phyloP scores from a whole-genome alignment of 2,888 invertebrate species.

The Morpho deidamia region DNA sequence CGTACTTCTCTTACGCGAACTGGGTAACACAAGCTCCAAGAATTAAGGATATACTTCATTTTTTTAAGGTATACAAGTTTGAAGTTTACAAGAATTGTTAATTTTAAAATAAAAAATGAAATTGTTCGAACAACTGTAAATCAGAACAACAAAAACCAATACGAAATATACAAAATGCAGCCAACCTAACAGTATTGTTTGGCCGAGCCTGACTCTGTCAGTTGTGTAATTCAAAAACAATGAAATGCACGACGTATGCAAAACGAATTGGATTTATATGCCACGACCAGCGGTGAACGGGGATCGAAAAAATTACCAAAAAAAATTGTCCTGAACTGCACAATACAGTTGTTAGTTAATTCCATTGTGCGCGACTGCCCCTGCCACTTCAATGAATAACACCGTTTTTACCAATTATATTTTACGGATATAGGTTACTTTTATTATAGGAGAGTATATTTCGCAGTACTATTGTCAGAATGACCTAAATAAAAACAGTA shows the following conservation, averaged over 20 bases:
- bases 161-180: background rate
- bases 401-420: too few species aligned
- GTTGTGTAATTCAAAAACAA: slow-evolving; percentile 6
- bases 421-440: too few species aligned
- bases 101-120: too few species aligned
- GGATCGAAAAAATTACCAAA: background rate
- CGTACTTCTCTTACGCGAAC: too few species aligned
- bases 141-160: background rate
- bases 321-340: background rate
- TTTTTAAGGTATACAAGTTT: too few species aligned
- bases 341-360: background rate
- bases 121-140: too few species aligned
- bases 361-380: background rate
- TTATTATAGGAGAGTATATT: too few species aligned
- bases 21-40: too few species aligned
- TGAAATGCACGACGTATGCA: background rate
- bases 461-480: too few species aligned
- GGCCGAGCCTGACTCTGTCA: background rate
- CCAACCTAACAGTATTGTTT: background rate
- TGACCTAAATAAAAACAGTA: too few species aligned
- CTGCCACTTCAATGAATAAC: background rate
- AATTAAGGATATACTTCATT: too few species aligned
- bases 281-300: background rate
- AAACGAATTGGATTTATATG: slow-evolving; percentile 5
- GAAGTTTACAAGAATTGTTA: too few species aligned